Conservation (phyloP, 1,140 invertebrate genomes). For the Platyscapa corneri region DNA sequence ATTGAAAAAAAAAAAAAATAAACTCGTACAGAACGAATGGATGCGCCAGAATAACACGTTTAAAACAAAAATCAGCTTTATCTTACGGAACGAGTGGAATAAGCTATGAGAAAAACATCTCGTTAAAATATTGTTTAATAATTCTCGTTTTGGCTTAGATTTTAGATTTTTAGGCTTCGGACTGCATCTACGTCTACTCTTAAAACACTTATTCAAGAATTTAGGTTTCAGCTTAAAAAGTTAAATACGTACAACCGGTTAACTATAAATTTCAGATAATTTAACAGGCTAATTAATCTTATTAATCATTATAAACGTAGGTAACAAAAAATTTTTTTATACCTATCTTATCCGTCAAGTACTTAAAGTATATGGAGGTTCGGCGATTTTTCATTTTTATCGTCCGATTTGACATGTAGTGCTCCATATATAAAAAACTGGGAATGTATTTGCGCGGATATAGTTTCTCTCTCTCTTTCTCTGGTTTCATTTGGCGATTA, state of each 20-base stretch:
- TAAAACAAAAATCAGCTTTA: background rate
- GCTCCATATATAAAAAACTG: slow-evolving; percentile 6
- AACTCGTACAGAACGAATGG: background rate
- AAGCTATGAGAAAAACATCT: background rate
- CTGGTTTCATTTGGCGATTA: slow-evolving; percentile 39
- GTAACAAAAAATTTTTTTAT: slow-evolving; percentile 5
- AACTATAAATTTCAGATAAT: slow-evolving; percentile 27
- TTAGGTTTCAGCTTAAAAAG: background rate
- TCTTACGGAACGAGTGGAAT: background rate
- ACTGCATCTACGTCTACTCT: background rate
- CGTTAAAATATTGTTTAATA: background rate
- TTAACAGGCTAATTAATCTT: slow-evolving; percentile 22
- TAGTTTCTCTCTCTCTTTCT: background rate
- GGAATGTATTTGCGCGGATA: background rate
- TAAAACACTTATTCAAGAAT: background rate
- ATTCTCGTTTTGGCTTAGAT: background rate
- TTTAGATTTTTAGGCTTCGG: too few species aligned
- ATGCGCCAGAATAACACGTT: background rate
- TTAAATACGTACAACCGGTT: background rate
- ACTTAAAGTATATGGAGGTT: slow-evolving; percentile 12
- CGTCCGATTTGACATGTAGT: slow-evolving; percentile 8
- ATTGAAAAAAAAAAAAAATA: background rate
- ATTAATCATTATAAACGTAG: slow-evolving; percentile 15
- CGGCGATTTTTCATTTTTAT: slow-evolving; percentile 15
- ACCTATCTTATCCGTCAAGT: background rate